Evolutionary conservation across 2,888 invertebrate species (phyloP).

Genomic region (Campoletis raptor): DNA sequence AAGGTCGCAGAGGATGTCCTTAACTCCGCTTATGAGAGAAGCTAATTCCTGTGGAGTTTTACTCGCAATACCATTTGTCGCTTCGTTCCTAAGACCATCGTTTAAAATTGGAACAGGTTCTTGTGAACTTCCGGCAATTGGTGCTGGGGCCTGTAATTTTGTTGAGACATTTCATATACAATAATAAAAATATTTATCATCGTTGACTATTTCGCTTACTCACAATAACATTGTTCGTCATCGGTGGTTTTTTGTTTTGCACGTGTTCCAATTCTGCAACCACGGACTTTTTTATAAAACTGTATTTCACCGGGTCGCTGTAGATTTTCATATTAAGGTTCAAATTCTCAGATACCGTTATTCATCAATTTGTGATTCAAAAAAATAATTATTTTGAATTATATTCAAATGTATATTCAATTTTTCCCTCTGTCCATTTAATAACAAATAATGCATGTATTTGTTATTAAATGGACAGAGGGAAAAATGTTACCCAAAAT

Average conservation of each 20-base stretch:
- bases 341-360: background rate
- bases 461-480: too few species aligned
- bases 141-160: constrained; percentile 66
- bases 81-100: constrained; percentile 11
- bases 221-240: constrained; percentile 26
- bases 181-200: background rate
- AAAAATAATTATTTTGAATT: too few species aligned
- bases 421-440: too few species aligned
- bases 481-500: too few species aligned
- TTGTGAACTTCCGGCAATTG: constrained; percentile 72
- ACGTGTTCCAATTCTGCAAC: constrained; percentile 84
- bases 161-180: background rate
- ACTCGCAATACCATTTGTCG: constrained; percentile 27
- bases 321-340: constrained; percentile 73
- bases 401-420: too few species aligned
- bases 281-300: constrained; percentile 86
- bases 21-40: constrained; percentile 88
- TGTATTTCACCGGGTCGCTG: constrained; percentile 87
- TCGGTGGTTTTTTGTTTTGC: background rate
- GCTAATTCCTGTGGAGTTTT: constrained; percentile 79
- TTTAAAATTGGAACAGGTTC: constrained; percentile 31
- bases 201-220: constrained; percentile 55
- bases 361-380: background rate
- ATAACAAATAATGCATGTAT: too few species aligned
- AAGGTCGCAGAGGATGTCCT: constrained; percentile 92